Evolutionary conservation across 2,797 vertebrate genomes (phyloP), one percentile per base, ranked within the genome.

Genomic region (Chaenodraco wilsoni): DNA sequence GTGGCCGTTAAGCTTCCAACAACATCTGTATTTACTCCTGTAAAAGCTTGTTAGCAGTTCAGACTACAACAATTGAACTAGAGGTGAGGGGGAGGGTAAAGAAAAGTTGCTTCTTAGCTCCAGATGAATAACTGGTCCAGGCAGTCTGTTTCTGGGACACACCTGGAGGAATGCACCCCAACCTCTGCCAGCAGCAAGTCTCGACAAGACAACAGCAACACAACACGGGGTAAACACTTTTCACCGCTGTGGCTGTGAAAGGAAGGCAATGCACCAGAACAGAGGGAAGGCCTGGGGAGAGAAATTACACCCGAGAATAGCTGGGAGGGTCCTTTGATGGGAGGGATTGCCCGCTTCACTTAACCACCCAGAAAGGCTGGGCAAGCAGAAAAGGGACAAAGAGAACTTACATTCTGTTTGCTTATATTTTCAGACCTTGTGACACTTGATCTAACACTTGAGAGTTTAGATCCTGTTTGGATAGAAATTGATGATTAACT

Each of bases 91-190:
- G 56, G 16, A 11, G 54, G 56, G 7, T 40, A 41, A 58, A 67
- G 49, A 73, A 57, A 56, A 17, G 16, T 56, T 56, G 16, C 16
- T 52, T 46, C 17, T 65, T 31, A 23, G 10, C 41, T 69, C 10
- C 10, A 69, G 5, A 54, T 65, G 70, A 80, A 75, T 43, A 92
- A 91, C 85, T 44, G 68, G 89, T 90, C 72, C 40, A 73, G 85
- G 73, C 89, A 77, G 88, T 86, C 27, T 58, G 51, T 4, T 27
- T 27, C 31, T 2, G 21, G 27, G 72, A 71, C 79, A 85, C 81
- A 78, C 87, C 89, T 85, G 76, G 21, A 81, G 62, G 86, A 88
- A 88, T 88, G 73, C 13, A 1, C 1, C 3, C 15, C 76, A 90
- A 51, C 51, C 15, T 23, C 61, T 65, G 68, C 46, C 60, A 63